Evolutionary conservation across 2,797 vertebrate species (phyloP).

Genomic region (Mus caroli): DNA sequence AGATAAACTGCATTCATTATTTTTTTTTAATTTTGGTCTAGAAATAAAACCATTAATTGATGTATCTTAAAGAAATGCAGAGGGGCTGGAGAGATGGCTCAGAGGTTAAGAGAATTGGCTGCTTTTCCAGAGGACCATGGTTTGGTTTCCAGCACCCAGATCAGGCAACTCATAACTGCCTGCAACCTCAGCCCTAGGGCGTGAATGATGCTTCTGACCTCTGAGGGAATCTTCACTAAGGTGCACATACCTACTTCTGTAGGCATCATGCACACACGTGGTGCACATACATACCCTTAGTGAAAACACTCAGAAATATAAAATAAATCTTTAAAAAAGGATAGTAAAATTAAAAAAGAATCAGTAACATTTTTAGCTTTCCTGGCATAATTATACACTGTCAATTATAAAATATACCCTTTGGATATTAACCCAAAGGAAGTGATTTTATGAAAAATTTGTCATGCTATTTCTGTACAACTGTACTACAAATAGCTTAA

Average conservation of each 20-base stretch:
- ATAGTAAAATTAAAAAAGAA: slow-evolving; percentile 64
- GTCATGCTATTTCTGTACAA: slow-evolving; percentile 17
- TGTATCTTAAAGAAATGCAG: neutral
- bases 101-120: neutral
- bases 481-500: neutral
- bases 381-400: neutral
- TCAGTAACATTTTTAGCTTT: slow-evolving; percentile 39
- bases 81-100: neutral
- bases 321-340: neutral
- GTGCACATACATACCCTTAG: neutral
- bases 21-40: neutral
- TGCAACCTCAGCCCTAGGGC: neutral
- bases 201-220: neutral
- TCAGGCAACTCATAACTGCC: neutral
- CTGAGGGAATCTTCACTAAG: neutral
- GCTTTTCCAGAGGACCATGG: neutral
- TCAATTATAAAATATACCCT: slow-evolving; percentile 38
- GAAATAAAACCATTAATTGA: neutral
- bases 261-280: neutral
- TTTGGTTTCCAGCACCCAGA: neutral
- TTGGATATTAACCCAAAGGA: slow-evolving; percentile 13
- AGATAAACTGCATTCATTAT: neutral
- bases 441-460: slow-evolving; percentile 34
- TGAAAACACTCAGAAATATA: neutral
- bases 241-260: neutral